phyloP scores from a whole-genome alignment of 2,113 vertebrate genomes.

The Oreocharis arfaki region DNA sequence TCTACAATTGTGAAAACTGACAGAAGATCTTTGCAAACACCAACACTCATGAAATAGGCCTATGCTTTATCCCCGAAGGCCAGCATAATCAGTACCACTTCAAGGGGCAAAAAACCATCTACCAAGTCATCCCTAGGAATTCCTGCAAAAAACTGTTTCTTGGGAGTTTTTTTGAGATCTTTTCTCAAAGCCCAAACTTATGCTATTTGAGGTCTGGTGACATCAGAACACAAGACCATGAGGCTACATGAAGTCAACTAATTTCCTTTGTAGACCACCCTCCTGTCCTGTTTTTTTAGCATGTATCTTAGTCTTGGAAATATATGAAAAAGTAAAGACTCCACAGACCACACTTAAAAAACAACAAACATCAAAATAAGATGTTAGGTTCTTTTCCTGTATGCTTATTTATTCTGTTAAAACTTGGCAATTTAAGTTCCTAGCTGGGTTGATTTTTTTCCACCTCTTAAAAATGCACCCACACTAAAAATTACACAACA shows the following conservation, averaged over 20 bases:
- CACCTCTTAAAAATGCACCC: not conserved
- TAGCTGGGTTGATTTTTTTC: not conserved
- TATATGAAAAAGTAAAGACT: not conserved
- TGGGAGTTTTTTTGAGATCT: not conserved
- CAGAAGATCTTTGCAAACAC: constrained; percentile 40
- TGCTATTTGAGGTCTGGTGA: not conserved
- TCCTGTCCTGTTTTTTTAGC: not conserved
- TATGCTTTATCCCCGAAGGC: not conserved
- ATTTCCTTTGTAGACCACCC: not conserved
- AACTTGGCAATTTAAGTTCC: constrained; percentile 37
- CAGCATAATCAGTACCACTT: not conserved
- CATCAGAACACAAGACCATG: not conserved
- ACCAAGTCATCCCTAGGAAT: not conserved
- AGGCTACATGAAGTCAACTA: not conserved
- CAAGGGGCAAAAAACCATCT: not conserved
- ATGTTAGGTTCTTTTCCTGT: not conserved
- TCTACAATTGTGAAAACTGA: constrained; percentile 27
- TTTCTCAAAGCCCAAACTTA: not conserved
- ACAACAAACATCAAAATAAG: not conserved
- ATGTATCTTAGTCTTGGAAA: not conserved
- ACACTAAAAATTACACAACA: constrained; percentile 20
- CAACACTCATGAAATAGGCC: not conserved
- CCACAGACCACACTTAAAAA: not conserved
- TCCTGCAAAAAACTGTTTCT: not conserved
- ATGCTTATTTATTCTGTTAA: not conserved